phyloP scores from a whole-genome alignment of 2,113 vertebrate species.

The Crocuta crocuta region DNA sequence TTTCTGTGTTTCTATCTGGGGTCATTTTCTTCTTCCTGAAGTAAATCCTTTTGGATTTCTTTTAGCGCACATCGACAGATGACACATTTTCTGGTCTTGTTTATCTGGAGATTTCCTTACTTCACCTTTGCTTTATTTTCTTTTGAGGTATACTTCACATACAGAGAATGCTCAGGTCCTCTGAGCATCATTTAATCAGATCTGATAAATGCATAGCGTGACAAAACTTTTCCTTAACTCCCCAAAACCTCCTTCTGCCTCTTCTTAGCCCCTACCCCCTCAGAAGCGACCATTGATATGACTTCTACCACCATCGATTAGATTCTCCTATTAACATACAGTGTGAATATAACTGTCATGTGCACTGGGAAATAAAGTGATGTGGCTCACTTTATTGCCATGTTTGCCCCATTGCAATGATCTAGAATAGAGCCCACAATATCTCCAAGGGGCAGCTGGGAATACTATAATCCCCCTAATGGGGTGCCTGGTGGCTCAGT shows the following conservation, averaged over 20 bases:
- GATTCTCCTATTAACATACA: neutral
- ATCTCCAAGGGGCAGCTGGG: neutral
- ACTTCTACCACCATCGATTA: neutral
- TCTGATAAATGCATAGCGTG: neutral
- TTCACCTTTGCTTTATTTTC: neutral
- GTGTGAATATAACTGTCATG: neutral
- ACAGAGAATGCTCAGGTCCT: neutral
- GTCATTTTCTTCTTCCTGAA: neutral
- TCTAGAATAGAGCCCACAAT: neutral
- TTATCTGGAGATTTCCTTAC: neutral
- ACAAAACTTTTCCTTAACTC: neutral
- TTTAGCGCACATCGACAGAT: neutral
- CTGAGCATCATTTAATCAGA: neutral
- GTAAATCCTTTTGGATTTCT: neutral
- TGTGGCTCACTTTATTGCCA: neutral
- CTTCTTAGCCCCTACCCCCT: neutral
- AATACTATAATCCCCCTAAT: neutral
- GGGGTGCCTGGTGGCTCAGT: no score
- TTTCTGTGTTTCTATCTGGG: neutral
- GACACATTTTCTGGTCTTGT: neutral
- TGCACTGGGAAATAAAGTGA: neutral
- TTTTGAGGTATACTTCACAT: neutral
- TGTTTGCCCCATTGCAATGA: neutral
- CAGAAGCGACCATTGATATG: neutral
- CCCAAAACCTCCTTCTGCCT: neutral